Conservation (phyloP, 2,797 vertebrate species). For the Argentina silus region DNA sequence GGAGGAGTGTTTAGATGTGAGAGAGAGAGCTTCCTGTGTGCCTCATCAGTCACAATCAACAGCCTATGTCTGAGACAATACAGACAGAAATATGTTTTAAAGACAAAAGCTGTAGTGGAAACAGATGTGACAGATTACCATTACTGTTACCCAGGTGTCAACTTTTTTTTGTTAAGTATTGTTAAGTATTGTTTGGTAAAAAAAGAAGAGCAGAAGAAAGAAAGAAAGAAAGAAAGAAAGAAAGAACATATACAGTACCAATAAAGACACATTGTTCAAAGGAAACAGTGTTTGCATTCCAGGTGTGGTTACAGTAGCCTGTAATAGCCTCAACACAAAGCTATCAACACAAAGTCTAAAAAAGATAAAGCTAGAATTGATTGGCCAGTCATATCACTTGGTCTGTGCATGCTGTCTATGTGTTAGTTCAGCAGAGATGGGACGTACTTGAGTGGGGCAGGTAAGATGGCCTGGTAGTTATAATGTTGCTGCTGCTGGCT, state of each 20-base stretch:
- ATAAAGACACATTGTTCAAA: slow-evolving; percentile 4
- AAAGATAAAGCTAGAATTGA: neutral
- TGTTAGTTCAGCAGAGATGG: neutral
- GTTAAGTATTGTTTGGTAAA: slow-evolving; percentile 23
- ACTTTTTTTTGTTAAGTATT: slow-evolving; percentile 17
- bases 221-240: no score
- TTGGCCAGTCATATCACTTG: neutral
- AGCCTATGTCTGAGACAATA: slow-evolving; percentile 46
- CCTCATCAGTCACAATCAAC: slow-evolving; percentile 62
- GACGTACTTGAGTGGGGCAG: slow-evolving; percentile 70
- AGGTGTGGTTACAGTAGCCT: slow-evolving; percentile 2
- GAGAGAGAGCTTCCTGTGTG: slow-evolving; percentile 39
- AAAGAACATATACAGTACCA: no score
- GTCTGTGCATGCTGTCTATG: neutral
- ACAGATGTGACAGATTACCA: slow-evolving; percentile 32
- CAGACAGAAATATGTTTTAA: slow-evolving; percentile 51
- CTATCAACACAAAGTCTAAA: neutral
- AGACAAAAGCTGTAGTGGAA: slow-evolving; percentile 52
- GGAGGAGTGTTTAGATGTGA: slow-evolving; percentile 41
- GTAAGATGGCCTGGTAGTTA: slow-evolving; percentile 88
- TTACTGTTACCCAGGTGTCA: slow-evolving; percentile 23
- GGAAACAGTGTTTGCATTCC: slow-evolving; percentile 17
- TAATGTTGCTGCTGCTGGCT: slow-evolving; percentile 95
- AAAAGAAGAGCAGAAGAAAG: slow-evolving; percentile 6
- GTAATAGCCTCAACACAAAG: neutral